Evolutionary conservation across 2,888 invertebrate genomes (phyloP).

Genomic region (Ichneumoninae sp.): DNA sequence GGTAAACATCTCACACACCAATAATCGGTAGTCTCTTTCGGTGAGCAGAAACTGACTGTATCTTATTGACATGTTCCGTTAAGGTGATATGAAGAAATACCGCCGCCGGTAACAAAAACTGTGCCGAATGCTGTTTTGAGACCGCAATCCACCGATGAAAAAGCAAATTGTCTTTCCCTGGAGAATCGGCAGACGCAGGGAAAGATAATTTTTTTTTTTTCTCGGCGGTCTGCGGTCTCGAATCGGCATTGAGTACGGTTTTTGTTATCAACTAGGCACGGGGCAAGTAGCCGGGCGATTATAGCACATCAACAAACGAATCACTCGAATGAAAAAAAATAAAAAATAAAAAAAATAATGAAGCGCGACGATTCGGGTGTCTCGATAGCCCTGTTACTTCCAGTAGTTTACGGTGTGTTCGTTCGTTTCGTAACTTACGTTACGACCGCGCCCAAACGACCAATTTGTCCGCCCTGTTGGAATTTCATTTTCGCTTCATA

Average conservation of each 20-base stretch:
- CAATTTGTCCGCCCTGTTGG: slow-evolving; percentile 71
- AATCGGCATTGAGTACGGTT: too few relatives aligned
- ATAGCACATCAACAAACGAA: not conserved
- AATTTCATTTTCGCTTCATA: slow-evolving; percentile 65
- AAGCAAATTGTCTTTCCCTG: too few relatives aligned
- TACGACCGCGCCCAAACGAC: slow-evolving; percentile 65
- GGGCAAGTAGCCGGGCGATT: too few relatives aligned
- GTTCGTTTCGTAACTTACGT: slow-evolving; percentile 60
- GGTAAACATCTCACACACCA: not conserved
- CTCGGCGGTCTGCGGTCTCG: too few relatives aligned
- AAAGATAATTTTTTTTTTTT: too few relatives aligned
- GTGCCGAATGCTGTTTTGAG: too few relatives aligned
- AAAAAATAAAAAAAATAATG: slow-evolving; percentile 32
- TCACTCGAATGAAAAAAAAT: not conserved
- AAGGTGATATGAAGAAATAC: too few relatives aligned
- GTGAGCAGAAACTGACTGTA: slow-evolving; percentile 23
- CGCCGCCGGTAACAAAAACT: too few relatives aligned
- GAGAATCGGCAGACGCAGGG: too few relatives aligned
- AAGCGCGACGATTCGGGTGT: slow-evolving; percentile 43
- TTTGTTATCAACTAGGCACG: too few relatives aligned
- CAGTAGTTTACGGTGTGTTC: slow-evolving; percentile 69
- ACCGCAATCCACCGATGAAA: too few relatives aligned
- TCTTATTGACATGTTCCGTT: too few relatives aligned
- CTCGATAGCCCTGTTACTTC: slow-evolving; percentile 62
- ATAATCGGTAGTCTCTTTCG: not conserved